These are phyloP conservation scores for Noctua comes DNA, from an alignment of 2,888 invertebrate species.

Conservation along the genomic window DNA sequence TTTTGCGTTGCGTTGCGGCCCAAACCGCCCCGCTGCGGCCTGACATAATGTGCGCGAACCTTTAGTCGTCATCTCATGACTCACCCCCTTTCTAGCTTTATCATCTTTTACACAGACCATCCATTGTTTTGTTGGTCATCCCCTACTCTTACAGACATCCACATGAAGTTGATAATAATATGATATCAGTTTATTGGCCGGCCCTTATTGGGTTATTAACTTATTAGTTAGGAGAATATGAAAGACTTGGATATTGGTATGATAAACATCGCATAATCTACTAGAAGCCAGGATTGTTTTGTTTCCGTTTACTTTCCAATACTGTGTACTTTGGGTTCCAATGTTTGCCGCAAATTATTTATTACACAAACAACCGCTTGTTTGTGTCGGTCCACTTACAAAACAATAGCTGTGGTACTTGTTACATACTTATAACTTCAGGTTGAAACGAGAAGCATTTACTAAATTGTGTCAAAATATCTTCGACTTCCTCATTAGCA, in stretches of 20 bases:
- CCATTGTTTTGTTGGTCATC: neutral
- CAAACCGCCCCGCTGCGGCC: too few species aligned
- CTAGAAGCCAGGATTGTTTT: neutral
- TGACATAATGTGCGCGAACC: too few species aligned
- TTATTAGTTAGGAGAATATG: neutral
- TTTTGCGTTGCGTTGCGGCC: too few species aligned
- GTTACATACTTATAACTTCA: constrained; percentile 18
- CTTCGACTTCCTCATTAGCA: neutral
- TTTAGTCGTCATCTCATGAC: neutral
- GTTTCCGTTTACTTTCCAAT: constrained; percentile 6
- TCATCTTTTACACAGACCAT: neutral
- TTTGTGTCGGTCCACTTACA: constrained; percentile 20
- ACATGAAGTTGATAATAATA: neutral
- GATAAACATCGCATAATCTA: neutral
- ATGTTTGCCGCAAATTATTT: constrained; percentile 34
- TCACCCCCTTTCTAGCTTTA: neutral
- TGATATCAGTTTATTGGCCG: neutral
- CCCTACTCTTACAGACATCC: neutral
- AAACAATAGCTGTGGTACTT: constrained; percentile 35
- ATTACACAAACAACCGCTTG: constrained; percentile 19
- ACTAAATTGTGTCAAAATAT: neutral
- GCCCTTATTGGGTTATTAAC: neutral
- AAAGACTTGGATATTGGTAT: neutral
- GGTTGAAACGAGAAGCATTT: constrained; percentile 9
- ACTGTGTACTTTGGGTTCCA: constrained; percentile 5